phyloP scores from a whole-genome alignment of 2,113 vertebrate genomes.

The Tachysurus vachellii region DNA sequence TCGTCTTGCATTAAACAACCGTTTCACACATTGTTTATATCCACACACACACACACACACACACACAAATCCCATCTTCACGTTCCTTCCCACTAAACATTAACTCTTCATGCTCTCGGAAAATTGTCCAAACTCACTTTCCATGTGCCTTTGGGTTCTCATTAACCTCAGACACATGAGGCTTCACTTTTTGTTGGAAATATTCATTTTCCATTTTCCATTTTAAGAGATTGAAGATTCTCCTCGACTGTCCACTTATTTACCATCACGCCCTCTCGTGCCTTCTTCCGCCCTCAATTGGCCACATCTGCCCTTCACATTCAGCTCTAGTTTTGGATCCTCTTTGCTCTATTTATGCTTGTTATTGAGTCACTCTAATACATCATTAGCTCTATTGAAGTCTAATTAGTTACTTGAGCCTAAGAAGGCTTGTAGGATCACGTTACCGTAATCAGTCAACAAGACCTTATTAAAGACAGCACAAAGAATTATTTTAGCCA shows the following conservation, averaged over 20 bases:
- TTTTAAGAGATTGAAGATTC: constrained; percentile 1
- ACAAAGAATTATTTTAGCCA: neutral
- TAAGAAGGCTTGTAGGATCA: neutral
- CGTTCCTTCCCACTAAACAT: neutral
- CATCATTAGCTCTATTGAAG: neutral
- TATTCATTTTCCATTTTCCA: neutral
- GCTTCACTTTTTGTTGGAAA: neutral
- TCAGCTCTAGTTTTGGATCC: neutral
- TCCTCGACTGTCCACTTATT: neutral
- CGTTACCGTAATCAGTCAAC: neutral
- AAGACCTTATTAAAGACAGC: neutral
- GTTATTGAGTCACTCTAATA: neutral
- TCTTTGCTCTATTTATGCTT: neutral
- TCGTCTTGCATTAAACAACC: neutral
- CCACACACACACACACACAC: neutral
- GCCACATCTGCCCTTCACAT: neutral
- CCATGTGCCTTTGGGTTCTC: neutral
- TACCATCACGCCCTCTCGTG: neutral
- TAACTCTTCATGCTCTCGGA: neutral
- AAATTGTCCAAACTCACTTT: neutral
- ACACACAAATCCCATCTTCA: neutral
- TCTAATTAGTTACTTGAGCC: neutral
- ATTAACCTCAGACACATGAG: neutral
- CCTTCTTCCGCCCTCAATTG: neutral
- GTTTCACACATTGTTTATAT: too few species aligned